Evolutionary conservation across 1,140 invertebrate genomes (phyloP), one percentile per base, ranked within the genome.

Genomic region (Brachionus paranguensis): DNA sequence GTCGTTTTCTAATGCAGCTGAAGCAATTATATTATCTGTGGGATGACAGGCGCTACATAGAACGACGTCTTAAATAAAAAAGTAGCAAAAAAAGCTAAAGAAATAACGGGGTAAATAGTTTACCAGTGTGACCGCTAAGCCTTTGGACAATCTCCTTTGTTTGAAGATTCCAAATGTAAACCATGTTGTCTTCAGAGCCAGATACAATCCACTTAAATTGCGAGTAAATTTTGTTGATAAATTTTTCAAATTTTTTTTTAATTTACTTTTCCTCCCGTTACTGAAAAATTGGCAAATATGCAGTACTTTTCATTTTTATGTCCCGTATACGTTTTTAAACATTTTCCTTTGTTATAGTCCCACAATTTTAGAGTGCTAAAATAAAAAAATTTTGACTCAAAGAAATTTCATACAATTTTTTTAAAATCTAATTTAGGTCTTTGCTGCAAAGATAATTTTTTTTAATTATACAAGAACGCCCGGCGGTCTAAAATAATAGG

Each of bases 261-360:
- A 60, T 20, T 60, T 89, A 95, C 95, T 92, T 99, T 99, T 89
- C 97, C 97, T 84, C 97, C 98, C 64, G 98, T 99, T 3, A 99
- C 96, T 76, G 97, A 99, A 89, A 99, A 99, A 90, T 99, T 99
- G 27, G 98, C 97, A 91, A 99, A 99, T 89, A 99, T 97, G 89
- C 98, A 99, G 90, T 99, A 99, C 89, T 99, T 99, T 90, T 99
- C 96, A 91, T 99, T 99, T 89, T 94, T 95, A 89, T 99, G 98
- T 1, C 97, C 97, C 0, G 93, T 95, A 86, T 99, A 99, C 0
- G 95, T 97, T 91, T 99, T 99, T 17, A 99, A 90, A 90, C 96
- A 98, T 89, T 92, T 92, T 85, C 91, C 91, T 92, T 99, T 98
- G 84, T 95, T 97, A 89, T 99, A 99, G 89, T 99, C 98, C 98